These are phyloP conservation scores for Ferdinandea cuprea DNA, from an alignment of 2,888 invertebrate species.

Conservation along the genomic window DNA sequence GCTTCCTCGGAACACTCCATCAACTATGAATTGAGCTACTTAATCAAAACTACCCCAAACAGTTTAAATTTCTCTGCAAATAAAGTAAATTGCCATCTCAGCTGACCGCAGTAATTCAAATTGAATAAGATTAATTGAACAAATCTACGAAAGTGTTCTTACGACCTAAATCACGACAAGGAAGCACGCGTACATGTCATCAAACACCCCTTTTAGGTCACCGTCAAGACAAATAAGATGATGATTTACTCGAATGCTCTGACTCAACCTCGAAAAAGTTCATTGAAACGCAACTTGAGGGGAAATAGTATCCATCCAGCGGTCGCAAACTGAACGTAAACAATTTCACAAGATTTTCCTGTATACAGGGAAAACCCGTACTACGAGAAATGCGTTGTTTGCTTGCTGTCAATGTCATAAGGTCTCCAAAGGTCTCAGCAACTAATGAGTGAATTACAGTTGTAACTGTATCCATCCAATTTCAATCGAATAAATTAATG, in stretches of 20 bases:
- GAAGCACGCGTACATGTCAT: background rate
- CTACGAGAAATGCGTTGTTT: too few species aligned
- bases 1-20: too few species aligned
- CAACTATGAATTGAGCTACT: too few species aligned
- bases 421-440: too few species aligned
- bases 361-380: constrained; percentile 32
- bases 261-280: background rate
- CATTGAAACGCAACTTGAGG: background rate
- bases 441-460: background rate
- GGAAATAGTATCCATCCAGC: background rate
- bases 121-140: too few species aligned
- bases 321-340: constrained; percentile 3
- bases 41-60: too few species aligned
- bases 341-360: background rate
- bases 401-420: too few species aligned
- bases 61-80: too few species aligned
- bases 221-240: background rate
- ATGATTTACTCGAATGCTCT: background rate
- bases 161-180: background rate
- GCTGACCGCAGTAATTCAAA: too few species aligned
- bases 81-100: too few species aligned
- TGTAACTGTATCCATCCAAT: background rate
- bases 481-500: constrained; percentile 19
- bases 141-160: too few species aligned
- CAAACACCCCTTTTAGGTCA: too few species aligned